Evolutionary conservation across 2,888 invertebrate species (phyloP).

Genomic region (Fragum whitleyi): DNA sequence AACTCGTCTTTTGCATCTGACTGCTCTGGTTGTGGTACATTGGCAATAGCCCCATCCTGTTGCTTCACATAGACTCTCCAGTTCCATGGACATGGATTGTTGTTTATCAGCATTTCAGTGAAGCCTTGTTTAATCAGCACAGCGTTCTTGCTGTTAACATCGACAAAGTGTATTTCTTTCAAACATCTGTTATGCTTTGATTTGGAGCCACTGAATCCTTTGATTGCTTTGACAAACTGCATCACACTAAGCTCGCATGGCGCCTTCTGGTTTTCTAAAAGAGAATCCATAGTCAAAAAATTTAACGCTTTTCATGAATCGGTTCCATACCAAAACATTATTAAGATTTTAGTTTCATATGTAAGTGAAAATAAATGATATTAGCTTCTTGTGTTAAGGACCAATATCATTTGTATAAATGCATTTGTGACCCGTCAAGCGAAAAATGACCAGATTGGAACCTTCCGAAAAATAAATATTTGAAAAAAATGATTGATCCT

Average conservation of each 20-base stretch:
- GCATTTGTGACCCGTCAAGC: too few relatives aligned
- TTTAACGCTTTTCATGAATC: too few relatives aligned
- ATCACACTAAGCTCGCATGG: slow-evolving; percentile 41
- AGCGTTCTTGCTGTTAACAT: neutral
- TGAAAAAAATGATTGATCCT: too few relatives aligned
- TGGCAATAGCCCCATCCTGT: too few relatives aligned
- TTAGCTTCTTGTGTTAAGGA: too few relatives aligned
- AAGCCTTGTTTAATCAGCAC: neutral
- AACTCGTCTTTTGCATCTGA: neutral
- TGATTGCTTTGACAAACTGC: slow-evolving; percentile 41
- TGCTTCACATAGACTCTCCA: slow-evolving; percentile 5
- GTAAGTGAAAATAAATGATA: too few relatives aligned
- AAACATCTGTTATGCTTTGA: neutral
- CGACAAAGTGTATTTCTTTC: slow-evolving; percentile 53
- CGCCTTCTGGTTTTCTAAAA: slow-evolving; percentile 42
- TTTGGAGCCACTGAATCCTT: slow-evolving; percentile 11
- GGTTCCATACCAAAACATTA: too few relatives aligned
- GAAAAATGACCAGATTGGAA: too few relatives aligned
- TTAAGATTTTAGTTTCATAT: too few relatives aligned
- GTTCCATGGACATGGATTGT: neutral
- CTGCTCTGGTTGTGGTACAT: neutral
- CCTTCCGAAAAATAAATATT: too few relatives aligned
- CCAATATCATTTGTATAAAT: too few relatives aligned
- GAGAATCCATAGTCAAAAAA: too few relatives aligned
- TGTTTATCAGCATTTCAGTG: neutral